Conservation (phyloP, 1,140 invertebrate species). For the Anastrepha ludens region DNA sequence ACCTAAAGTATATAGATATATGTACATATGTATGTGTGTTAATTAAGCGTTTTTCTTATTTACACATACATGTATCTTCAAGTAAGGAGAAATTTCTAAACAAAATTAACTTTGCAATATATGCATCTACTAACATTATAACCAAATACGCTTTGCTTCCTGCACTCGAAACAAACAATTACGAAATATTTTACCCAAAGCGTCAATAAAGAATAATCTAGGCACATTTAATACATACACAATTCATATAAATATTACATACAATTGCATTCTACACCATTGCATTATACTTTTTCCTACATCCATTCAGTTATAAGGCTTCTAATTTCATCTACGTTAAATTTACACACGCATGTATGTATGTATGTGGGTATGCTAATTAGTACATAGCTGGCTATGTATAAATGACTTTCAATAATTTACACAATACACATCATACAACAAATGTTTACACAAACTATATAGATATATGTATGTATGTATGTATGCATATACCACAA, state of each 20-base stretch:
- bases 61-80: too few species aligned
- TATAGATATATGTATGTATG: too few species aligned
- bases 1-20: not conserved
- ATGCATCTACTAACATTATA: too few species aligned
- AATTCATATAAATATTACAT: slow-evolving; percentile 27
- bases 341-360: not conserved
- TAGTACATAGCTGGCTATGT: not conserved
- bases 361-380: not conserved
- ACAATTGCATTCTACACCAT: slow-evolving; percentile 2
- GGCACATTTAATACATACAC: slow-evolving; percentile 51
- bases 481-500: not conserved
- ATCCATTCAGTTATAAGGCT: not conserved
- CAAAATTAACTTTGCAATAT: too few species aligned
- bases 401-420: not conserved
- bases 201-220: not conserved
- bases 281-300: not conserved
- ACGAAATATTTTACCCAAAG: not conserved
- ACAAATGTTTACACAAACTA: not conserved
- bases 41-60: not conserved
- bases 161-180: not conserved
- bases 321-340: not conserved
- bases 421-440: not conserved
- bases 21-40: not conserved
- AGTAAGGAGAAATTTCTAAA: too few species aligned
- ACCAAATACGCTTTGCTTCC: too few species aligned